Percentiles rank a stretch among this genome's conserved stretches.
These are phyloP conservation scores for Tetrao urogallus DNA, from an alignment of 2,113 vertebrate species.

Conservation along the genomic window DNA sequence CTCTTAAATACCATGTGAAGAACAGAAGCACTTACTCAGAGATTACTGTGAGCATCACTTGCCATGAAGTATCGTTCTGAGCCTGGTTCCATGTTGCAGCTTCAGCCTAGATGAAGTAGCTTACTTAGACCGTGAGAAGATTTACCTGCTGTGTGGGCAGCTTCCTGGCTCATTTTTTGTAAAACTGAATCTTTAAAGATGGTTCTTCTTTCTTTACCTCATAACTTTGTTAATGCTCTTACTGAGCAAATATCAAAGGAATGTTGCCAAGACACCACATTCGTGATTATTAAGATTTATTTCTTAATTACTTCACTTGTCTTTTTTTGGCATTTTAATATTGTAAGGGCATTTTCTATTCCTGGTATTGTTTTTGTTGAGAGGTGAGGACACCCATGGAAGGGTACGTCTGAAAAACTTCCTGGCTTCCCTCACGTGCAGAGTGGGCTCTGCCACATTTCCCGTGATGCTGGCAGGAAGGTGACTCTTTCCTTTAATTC, in stretches of 20 bases:
- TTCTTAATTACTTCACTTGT: neutral
- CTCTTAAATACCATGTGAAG: neutral
- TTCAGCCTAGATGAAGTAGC: neutral
- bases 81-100: neutral
- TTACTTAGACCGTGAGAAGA: neutral
- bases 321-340: neutral
- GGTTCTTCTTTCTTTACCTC: neutral
- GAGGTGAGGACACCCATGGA: neutral
- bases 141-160: neutral
- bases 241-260: neutral
- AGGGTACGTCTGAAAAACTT: neutral
- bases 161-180: neutral
- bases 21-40: neutral
- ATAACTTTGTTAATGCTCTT: neutral
- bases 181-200: too few relatives aligned
- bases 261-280: neutral
- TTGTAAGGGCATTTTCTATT: slow-evolving; percentile 8
- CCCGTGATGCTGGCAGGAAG: neutral
- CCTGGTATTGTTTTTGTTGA: neutral
- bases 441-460: neutral
- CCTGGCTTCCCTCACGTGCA: neutral
- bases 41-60: neutral
- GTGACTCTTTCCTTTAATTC: neutral
- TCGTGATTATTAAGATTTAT: neutral
- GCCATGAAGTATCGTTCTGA: neutral